Evolutionary conservation across 1,140 invertebrate genomes (phyloP).

Genomic region (Bacillus rossius): DNA sequence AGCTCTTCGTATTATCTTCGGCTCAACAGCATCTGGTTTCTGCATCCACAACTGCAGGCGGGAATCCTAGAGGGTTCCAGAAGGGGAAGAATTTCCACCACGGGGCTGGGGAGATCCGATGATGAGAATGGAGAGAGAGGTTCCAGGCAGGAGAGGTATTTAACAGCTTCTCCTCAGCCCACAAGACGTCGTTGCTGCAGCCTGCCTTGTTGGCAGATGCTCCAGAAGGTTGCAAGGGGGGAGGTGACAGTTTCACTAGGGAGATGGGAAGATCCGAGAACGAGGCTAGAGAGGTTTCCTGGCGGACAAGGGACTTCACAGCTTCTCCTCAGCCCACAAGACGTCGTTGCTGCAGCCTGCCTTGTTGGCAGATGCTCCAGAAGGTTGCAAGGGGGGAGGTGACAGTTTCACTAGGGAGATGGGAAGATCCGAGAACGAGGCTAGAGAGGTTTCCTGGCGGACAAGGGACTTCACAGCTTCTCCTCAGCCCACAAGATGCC

Average conservation of each 20-base stretch:
- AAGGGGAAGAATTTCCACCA: no score
- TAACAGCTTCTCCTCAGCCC: not conserved
- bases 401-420: not conserved
- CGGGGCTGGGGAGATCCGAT: not conserved
- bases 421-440: not conserved
- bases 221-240: not conserved
- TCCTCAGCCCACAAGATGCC: not conserved
- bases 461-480: not conserved
- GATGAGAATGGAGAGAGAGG: not conserved
- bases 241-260: not conserved
- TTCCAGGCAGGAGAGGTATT: not conserved
- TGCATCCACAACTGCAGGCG: no score
- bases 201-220: not conserved
- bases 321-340: not conserved
- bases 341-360: not conserved
- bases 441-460: not conserved
- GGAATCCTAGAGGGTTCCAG: not conserved
- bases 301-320: not conserved
- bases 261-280: not conserved
- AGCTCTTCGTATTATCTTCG: not conserved
- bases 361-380: not conserved
- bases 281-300: not conserved
- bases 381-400: not conserved
- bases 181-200: slow-evolving; percentile 13
- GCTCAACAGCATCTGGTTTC: not conserved